Evolutionary conservation across 2,797 vertebrate genomes (phyloP), one percentile per base, ranked within the genome.

Genomic region (Xiphorhynchus erythropygius): DNA sequence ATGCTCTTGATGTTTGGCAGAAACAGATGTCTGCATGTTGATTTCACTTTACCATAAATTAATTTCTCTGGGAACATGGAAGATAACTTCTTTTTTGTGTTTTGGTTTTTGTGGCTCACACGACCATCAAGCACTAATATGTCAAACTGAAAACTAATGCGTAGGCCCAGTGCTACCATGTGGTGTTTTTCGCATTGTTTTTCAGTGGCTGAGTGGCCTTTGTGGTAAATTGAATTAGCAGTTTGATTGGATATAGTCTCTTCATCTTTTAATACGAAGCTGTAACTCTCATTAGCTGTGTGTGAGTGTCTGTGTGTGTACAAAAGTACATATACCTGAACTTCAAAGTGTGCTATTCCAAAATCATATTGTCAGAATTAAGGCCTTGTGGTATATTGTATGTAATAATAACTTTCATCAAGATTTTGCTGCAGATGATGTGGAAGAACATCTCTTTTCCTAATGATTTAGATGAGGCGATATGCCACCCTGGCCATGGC

Each of bases 291-390:
- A 28, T 77, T 33, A 83, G 8, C 18, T 80, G 1, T n/a, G 0
- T 49, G 9, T 21, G 25, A 4, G 17, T 5, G 3, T 21, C 2
- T 4, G 2, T 12, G 3, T 37, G 10, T 39, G 22, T 17, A 47
- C 22, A 52, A 75, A 86, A 64, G 25, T 28, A 57, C 11, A 18
- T 39, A 44, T 44, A 21, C 9, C 4, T 18, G 22, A 50, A 50
- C 10, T 60, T 52, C 49, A 70, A 8, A 71, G 10, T 32, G 25
- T 27, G 14, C 71, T 85, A 16, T 79, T 85, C 53, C 19, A 59
- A 53, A 93, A 59, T 9, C 3, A 21, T 67, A 41, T 15, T 7
- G 5, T 7, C 24, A 80, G 32, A 91, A 65, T 80, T 69, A 83
- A 39, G 39, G 8, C 39, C 30, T 63, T 80, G 16, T 69, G 37